Percentiles rank a stretch among this genome's conserved stretches.
These are phyloP conservation scores for Fregata magnificens DNA, from an alignment of 2,113 vertebrate genomes.

Conservation along the genomic window DNA sequence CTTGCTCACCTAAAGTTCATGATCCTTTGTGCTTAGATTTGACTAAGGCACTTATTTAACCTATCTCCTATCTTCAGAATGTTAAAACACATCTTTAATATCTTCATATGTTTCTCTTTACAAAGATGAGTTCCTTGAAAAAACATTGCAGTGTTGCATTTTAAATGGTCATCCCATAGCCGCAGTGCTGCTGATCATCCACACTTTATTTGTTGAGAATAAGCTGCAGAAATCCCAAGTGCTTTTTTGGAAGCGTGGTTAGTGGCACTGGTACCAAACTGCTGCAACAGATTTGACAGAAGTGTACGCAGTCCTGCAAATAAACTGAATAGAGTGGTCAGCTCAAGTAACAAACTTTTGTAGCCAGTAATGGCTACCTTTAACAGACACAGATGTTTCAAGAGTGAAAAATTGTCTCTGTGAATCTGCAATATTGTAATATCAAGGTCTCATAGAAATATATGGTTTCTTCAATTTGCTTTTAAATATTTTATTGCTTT, in stretches of 20 bases:
- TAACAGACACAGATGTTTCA: neutral
- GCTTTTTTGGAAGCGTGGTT: neutral
- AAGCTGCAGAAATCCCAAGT: neutral
- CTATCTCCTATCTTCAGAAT: neutral
- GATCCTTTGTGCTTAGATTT: neutral
- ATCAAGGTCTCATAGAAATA: neutral
- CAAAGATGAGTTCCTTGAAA: neutral
- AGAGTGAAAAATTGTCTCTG: neutral
- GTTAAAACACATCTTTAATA: neutral
- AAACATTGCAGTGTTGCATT: neutral
- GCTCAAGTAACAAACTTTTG: neutral
- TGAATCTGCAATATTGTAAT: neutral
- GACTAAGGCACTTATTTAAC: neutral
- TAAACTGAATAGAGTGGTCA: neutral
- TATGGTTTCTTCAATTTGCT: neutral
- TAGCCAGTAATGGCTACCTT: neutral
- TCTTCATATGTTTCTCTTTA: neutral
- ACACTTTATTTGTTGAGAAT: neutral
- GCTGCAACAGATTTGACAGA: neutral
- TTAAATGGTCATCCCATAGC: neutral
- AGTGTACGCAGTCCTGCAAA: neutral
- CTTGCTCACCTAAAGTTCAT: neutral
- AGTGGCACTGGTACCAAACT: neutral
- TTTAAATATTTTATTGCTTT: neutral
- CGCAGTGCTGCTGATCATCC: neutral